Evolutionary conservation across 2,797 vertebrate species (phyloP), one percentile per base, ranked within the genome.

Genomic region (Poliocrania exsul): DNA sequence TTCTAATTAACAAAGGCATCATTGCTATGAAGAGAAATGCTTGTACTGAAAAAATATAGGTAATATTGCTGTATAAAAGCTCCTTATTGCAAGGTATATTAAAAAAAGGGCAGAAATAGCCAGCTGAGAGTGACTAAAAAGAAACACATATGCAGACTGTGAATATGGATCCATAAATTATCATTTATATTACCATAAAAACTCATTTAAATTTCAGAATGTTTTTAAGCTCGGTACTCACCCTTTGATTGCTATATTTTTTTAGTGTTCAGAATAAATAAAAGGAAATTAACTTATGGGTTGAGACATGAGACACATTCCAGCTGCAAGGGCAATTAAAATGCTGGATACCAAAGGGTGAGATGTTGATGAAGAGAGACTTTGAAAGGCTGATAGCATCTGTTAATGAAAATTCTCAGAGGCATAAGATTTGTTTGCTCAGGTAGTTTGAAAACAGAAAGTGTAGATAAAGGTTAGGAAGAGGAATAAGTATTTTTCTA

Each of bases 201-300:
- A 66, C 85, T 95, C 62, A 96, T 95, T 96, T 96, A 93, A 95
- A 97, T 96, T 95, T 95, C 87, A 93, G 72, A 95, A 86, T 94
- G 83, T 70, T 95, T 93, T 89, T 31, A 4, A 92, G 64, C 88
- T 87, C 2, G 1, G 69, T 78, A 65, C 73, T 93, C 77, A 67
- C 66, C 37, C 80, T 94, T 96, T 96, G 93, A 95, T 95, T 95
- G 81, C 70, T 49, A 3, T 40, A 11, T 66, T 60, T 53, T 57
- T 66, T 88, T 50, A 46, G 50, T 62, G 44, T 93, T 95, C 92
- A 81, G 93, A 95, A 95, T 95, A 94, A 93, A 90, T 92, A 85
- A 88, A 94, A 93, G 73, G 53, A 96, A 92, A 89, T 86, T 87
- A 88, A 86, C 62, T 71, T 86, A 70, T 2, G 6, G 25, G 28